Evolutionary conservation across 2,888 invertebrate species (phyloP), one percentile per base, ranked within the genome.

Genomic region (Helleia helle): DNA sequence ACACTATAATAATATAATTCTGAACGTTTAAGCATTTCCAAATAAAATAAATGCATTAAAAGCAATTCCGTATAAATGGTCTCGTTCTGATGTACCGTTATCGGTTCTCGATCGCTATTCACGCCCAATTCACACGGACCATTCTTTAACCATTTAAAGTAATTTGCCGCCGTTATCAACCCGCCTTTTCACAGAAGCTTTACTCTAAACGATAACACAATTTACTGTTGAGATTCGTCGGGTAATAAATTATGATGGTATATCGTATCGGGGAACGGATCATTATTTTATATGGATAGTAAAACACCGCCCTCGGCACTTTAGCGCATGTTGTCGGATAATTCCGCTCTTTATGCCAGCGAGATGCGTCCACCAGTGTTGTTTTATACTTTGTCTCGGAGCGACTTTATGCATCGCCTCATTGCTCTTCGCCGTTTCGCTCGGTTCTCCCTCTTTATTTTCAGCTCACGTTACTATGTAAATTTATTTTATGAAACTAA

Each of bases 281-380:
- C 65, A 71, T 77, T 71, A 74, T 76, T 74, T 71, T 67, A 70
- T 72, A 71, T 72, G 65, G 63, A 62, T 63, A 64, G 61, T 71
- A 62, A 71, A 76, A 70, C 68, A 66, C 56, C 65, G 68, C 68
- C 70, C 59, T 57, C 59, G 62, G 62, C 62, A 59, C 65, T 75
- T 71, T 61, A 67, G 65, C 65, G 71, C 66, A 70, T 59, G 62
- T 71, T 65, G 69, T 65, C 64, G 65, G 69, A 79, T 76, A 76
- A 80, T 76, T 71, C 67, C 68, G 71, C 71, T 65, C 67, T 76
- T 75, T 69, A 72, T 68, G 67, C 62, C 62, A 70, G 69, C 65
- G 67, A 64, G 69, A 74, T 79, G 74, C 73, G 71, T 71, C 75
- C 68, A 75, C 75, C 77, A 77, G 80, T 83, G 83, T 84, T 81